Base-by-base conservation (phyloP, 1,140 invertebrate genomes). In the Scylla paramamosain region DNA sequence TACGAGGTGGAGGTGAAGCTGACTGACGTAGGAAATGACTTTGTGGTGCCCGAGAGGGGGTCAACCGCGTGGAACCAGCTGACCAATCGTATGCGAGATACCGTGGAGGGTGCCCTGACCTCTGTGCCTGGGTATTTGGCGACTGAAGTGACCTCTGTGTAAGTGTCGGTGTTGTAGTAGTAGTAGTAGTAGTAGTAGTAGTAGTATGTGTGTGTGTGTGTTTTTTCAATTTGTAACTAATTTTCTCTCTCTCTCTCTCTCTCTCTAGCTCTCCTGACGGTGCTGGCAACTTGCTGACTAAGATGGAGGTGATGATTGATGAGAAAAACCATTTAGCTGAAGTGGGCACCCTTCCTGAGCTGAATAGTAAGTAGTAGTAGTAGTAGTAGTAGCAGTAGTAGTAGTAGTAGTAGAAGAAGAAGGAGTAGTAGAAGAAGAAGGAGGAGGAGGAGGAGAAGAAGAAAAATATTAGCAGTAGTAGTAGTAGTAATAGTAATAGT, bases 1-100 rank as follows among this genome's bases (percentile, higher is more conserved):
- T 99, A 98, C 96, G 97, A 98, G 45, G 97, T 98, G 25, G 97
- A 98, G 96, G 97, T 99, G 0, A 98, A 98, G 96, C 97, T 99
- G 3, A 97, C 98, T 7, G 98, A 98, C 77, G 97, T 99, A 39
- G 98, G 98, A 0, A 98, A 98, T 96, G 98, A 98, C 95, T 99
- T 98, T 97, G 97, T 97, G 84, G 97, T 98, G 2, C 98, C 98
- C 0, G 97, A 97, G 82, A 97, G 97, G 0, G 98, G 98, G 20
- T 98, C 97, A 8, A 96, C 97, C 7, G 98, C 99, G 92, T 99
- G 98, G 96, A 97, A 98, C 20, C 97, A 98, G 46, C 97, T 99
- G n/a, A 97, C 98, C 0, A 97, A 98, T 59, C 98, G 97, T 16
- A 98, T 99, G 29, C 97, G 97, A 0, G 97, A 97, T 87, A 98